These are phyloP conservation scores for Aleadryas rufinucha DNA, from an alignment of 2,113 vertebrate species.

Conservation along the genomic window DNA sequence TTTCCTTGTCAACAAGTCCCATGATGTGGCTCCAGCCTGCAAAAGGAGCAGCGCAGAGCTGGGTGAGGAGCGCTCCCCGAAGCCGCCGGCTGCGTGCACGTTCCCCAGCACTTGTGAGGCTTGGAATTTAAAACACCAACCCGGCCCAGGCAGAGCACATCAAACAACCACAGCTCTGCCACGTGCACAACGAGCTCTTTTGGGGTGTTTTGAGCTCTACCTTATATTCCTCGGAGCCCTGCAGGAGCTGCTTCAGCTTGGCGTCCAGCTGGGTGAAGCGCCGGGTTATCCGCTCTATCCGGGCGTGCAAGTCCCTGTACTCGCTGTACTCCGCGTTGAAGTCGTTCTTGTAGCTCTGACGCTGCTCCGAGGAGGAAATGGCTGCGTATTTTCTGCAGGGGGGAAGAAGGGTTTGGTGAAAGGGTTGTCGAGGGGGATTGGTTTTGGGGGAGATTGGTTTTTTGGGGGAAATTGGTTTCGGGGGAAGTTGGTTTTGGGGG, in stretches of 20 bases:
- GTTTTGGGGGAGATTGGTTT: too few species aligned
- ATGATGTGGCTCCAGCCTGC: not conserved
- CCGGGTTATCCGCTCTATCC: conserved; percentile 92
- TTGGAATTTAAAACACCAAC: fast-evolving
- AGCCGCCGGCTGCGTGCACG: not conserved
- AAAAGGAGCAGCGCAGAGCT: not conserved
- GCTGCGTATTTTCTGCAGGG: conserved; percentile 84
- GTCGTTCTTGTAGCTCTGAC: conserved; percentile 95
- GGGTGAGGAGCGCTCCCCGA: not conserved
- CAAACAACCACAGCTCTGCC: fast-evolving
- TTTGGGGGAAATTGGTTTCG: too few species aligned
- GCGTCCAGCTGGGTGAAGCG: conserved; percentile 92
- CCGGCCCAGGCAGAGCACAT: fast-evolving
- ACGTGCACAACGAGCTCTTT: fast-evolving
- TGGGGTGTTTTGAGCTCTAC: conserved; percentile 7
- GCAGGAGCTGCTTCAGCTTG: conserved; percentile 89
- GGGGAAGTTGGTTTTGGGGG: too few species aligned
- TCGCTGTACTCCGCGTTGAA: conserved; percentile 94
- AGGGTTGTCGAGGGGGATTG: not conserved
- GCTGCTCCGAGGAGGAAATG: conserved; percentile 90
- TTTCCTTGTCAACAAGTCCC: conserved; percentile 17
- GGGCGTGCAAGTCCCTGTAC: conserved; percentile 89
- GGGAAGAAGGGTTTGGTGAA: not conserved
- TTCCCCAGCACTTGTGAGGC: not conserved
- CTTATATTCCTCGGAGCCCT: conserved; percentile 94